Conservation (phyloP, 1,140 invertebrate species). For the Scaptomyza montana region DNA sequence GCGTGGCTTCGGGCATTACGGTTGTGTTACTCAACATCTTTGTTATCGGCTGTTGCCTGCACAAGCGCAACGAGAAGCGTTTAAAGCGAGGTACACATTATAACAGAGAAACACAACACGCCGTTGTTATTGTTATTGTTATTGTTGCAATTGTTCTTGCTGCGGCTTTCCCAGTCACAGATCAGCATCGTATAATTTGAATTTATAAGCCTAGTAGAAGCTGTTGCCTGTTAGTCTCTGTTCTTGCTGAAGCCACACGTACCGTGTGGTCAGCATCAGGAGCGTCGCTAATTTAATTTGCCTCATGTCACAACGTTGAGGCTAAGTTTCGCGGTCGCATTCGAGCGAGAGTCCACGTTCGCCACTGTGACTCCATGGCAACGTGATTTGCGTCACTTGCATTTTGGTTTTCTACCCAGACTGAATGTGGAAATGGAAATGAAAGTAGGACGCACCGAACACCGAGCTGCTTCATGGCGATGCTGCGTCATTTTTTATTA, state of each 20-base stretch:
- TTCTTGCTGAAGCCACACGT: conserved; percentile 12
- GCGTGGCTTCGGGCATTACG: conserved; percentile 89
- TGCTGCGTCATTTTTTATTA: conserved; percentile 84
- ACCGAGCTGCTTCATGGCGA: background rate
- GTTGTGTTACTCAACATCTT: conserved; percentile 92
- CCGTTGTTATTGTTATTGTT: conserved; percentile 40
- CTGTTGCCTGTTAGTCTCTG: background rate
- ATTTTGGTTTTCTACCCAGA: conserved; percentile 11
- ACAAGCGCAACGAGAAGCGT: conserved; percentile 89
- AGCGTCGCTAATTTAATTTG: conserved; percentile 75
- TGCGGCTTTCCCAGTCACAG: background rate
- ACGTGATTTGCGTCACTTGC: conserved; percentile 76
- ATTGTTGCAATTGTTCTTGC: conserved; percentile 25
- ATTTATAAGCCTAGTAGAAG: background rate
- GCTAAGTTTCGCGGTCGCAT: conserved; percentile 3
- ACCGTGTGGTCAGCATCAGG: conserved; percentile 42
- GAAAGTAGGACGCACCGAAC: no score
- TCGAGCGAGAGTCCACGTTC: conserved; percentile 1
- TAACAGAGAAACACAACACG: background rate
- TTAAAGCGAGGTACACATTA: conserved; percentile 85
- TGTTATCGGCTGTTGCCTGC: conserved; percentile 94
- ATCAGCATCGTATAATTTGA: conserved; percentile 6
- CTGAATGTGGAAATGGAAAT: no score
- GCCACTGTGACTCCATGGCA: conserved; percentile 48
- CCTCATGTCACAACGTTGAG: conserved; percentile 58